Percentiles rank a stretch among this genome's conserved stretches.
Evolutionary conservation across 2,797 vertebrate species (phyloP).

Genomic region (Malurus splendens): DNA sequence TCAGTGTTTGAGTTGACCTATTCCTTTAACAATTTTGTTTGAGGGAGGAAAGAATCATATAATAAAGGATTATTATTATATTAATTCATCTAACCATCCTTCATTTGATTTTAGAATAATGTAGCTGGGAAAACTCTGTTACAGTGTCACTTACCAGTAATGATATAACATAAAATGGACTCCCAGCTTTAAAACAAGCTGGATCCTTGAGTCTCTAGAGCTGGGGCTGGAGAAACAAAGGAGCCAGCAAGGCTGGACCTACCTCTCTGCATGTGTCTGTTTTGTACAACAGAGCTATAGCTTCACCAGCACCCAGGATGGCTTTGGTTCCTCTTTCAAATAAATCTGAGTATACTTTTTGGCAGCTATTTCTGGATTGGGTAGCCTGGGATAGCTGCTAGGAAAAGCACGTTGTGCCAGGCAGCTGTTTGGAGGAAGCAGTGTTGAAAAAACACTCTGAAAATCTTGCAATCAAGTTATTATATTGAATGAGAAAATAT

Average conservation of each 20-base stretch:
- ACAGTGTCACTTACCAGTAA: neutral
- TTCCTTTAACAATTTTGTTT: neutral
- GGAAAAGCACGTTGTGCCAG: neutral
- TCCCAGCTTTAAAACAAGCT: neutral
- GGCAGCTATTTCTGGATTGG: neutral
- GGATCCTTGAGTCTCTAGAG: neutral
- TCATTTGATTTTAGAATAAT: neutral
- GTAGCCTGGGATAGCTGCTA: neutral
- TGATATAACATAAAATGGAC: neutral
- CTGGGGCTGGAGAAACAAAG: neutral
- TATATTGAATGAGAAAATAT: constrained; percentile 1
- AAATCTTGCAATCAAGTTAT: neutral
- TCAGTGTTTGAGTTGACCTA: neutral
- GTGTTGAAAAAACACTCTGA: neutral
- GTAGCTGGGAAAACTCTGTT: neutral
- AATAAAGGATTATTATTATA: neutral
- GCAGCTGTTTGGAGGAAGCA: neutral
- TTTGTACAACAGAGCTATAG: neutral
- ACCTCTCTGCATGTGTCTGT: rapidly evolving
- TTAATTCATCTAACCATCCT: neutral
- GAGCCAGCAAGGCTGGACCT: too few species aligned
- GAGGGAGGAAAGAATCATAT: neutral
- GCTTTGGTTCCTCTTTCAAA: neutral
- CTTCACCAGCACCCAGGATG: neutral
- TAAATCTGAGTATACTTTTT: neutral